Conservation (phyloP, 2,888 invertebrate species). For the Tetanocera ferruginea region DNA sequence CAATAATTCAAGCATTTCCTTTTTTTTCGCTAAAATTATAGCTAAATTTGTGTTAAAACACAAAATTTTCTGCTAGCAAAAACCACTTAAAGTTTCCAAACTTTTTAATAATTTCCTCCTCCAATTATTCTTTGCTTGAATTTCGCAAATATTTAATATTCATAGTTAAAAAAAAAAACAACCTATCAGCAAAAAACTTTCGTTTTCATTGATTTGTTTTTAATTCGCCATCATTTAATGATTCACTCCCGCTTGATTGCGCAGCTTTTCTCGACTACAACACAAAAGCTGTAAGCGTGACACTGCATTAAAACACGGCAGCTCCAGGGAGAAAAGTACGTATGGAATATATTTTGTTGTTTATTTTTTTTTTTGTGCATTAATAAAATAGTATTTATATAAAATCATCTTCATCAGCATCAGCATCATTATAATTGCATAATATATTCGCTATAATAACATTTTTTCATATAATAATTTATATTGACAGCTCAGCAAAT, state of each 20-base stretch:
- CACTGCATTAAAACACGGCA: background rate
- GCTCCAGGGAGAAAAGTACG: background rate
- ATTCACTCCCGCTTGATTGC: background rate
- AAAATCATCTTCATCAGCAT: background rate
- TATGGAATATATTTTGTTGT: background rate
- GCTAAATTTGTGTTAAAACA: no score
- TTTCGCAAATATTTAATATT: no score
- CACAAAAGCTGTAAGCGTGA: background rate
- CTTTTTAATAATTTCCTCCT: no score
- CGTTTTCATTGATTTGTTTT: background rate
- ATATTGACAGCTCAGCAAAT: background rate
- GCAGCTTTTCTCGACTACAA: background rate
- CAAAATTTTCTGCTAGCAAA: no score
- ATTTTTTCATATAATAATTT: background rate
- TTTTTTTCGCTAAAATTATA: no score
- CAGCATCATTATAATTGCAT: background rate
- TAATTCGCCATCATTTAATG: background rate
- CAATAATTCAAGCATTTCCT: no score
- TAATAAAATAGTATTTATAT: no score
- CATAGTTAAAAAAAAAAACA: no score
- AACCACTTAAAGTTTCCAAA: no score
- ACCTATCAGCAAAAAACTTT: constrained; percentile 1
- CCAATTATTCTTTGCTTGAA: no score
- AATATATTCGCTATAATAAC: no score
- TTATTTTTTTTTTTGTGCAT: background rate